These are phyloP conservation scores for Agonopterix heracliana DNA, from an alignment of 2,888 invertebrate genomes.

Conservation along the genomic window DNA sequence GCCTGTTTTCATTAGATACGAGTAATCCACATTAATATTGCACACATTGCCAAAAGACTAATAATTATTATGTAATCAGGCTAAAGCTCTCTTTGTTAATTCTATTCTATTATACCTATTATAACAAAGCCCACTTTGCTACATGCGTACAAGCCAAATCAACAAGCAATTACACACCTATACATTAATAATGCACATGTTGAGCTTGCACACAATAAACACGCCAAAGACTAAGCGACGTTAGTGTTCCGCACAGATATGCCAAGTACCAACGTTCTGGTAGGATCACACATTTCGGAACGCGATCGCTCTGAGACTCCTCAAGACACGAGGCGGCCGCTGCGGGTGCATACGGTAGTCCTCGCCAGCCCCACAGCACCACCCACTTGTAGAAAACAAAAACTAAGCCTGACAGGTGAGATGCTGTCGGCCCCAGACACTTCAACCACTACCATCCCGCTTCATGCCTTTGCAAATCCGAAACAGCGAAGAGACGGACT, in stretches of 20 bases:
- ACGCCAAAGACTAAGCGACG: conserved; percentile 55
- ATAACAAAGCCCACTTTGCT: conserved; percentile 1
- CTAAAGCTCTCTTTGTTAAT: background rate
- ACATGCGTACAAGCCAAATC: conserved; percentile 1
- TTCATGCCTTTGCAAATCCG: conserved; percentile 22
- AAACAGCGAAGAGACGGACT: conserved; percentile 31
- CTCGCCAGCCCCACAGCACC: conserved; percentile 79
- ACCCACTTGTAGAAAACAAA: conserved; percentile 79
- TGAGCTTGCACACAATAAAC: conserved; percentile 20
- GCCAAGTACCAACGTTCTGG: conserved; percentile 49
- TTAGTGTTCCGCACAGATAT: conserved; percentile 67
- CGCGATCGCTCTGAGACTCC: conserved; percentile 39
- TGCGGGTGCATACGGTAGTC: conserved; percentile 77
- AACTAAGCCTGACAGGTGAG: conserved; percentile 81
- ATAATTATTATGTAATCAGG: background rate
- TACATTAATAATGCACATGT: conserved; percentile 4
- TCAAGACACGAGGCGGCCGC: conserved; percentile 36
- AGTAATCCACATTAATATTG: conserved; percentile 25
- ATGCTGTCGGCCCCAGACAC: conserved; percentile 37
- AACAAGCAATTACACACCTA: conserved; percentile 3
- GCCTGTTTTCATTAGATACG: conserved; percentile 22
- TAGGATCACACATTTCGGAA: conserved; percentile 50
- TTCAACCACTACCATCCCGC: conserved; percentile 9
- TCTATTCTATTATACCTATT: background rate
- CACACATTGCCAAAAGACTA: conserved; percentile 13